Percentiles rank a stretch among this genome's conserved stretches.
Conservation (phyloP, 2,113 vertebrate species). For the Aythya baeri region DNA sequence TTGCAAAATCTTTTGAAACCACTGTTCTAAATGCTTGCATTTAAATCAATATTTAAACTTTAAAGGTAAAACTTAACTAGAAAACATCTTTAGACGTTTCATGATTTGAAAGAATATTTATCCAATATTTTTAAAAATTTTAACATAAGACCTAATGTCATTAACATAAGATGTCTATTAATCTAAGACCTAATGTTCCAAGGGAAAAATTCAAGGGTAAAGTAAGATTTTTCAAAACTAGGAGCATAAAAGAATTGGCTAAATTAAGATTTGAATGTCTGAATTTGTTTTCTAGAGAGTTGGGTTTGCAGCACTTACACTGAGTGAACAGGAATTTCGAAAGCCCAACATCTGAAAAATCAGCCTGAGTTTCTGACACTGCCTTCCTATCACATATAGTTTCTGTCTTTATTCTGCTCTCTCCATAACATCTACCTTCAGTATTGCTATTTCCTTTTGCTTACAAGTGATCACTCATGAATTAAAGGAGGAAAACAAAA, state of each 20-base stretch:
- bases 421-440: neutral
- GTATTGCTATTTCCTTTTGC: neutral
- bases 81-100: neutral
- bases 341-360: neutral
- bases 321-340: neutral
- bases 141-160: neutral
- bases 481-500: neutral
- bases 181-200: neutral
- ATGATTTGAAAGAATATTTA: neutral
- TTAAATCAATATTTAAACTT: neutral
- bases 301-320: neutral
- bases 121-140: neutral
- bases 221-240: neutral
- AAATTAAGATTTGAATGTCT: neutral
- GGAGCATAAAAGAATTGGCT: neutral
- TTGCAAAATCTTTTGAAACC: neutral
- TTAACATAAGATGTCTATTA: neutral
- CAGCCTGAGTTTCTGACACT: neutral
- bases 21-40: neutral
- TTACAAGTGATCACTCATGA: neutral
- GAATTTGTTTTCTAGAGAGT: neutral
- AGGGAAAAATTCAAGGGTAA: neutral
- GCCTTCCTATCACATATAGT: neutral
- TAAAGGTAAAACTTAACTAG: neutral
- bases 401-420: neutral